A percentile compares a stretch with the other conserved stretches of the same genome.
phyloP scores from a whole-genome alignment of 2,888 invertebrate species.

The Ethmia dodecea region DNA sequence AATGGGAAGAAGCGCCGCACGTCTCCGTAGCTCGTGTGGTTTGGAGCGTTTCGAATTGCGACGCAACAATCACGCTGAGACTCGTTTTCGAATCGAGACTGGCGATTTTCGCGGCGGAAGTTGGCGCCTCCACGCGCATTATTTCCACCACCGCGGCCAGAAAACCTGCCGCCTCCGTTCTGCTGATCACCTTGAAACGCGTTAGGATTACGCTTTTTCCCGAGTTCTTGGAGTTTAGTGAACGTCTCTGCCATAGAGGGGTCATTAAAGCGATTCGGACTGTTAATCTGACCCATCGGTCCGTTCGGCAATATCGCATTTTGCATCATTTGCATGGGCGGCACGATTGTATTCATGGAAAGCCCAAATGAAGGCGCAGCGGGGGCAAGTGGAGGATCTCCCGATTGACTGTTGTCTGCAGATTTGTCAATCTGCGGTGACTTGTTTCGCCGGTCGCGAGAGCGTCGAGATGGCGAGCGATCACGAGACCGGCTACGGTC shows the following conservation, averaged over 20 bases:
- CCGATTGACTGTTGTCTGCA: constrained; percentile 31
- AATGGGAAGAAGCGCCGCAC: constrained; percentile 89
- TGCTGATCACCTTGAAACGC: constrained; percentile 68
- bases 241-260: constrained; percentile 48
- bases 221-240: constrained; percentile 62
- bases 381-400: constrained; percentile 23
- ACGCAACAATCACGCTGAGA: constrained; percentile 75
- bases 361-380: constrained; percentile 21
- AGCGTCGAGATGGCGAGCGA: constrained; percentile 59
- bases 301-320: constrained; percentile 11
- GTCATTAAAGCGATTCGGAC: constrained; percentile 41
- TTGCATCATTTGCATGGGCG: constrained; percentile 6
- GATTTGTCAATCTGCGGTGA: constrained; percentile 37
- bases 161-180: constrained; percentile 26
- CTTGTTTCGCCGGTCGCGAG: constrained; percentile 69
- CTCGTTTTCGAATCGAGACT: constrained; percentile 46
- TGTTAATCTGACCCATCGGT: constrained; percentile 13
- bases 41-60: constrained; percentile 84
- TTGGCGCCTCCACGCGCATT: constrained; percentile 24
- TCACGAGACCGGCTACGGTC: constrained; percentile 78
- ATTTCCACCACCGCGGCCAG: constrained; percentile 16
- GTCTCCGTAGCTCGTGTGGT: constrained; percentile 87
- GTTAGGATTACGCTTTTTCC: constrained; percentile 78
- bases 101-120: constrained; percentile 44
- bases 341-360: constrained; percentile 19